Conservation (phyloP, 2,113 vertebrate genomes). For the Aplodontia rufa region DNA sequence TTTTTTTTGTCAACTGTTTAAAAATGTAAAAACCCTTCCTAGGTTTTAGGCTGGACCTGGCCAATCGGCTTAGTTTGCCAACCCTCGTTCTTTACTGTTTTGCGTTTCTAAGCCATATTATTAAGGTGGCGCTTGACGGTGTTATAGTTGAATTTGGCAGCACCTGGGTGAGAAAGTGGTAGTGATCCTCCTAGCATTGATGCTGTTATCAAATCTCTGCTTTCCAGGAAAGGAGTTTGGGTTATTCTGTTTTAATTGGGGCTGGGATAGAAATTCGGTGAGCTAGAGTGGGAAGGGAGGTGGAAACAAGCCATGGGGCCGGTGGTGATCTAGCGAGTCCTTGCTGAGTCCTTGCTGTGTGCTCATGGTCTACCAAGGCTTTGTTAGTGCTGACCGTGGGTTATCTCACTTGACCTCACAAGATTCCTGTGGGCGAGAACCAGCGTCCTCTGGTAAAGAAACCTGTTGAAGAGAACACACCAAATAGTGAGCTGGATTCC, state of each 20-base stretch:
- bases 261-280: not conserved
- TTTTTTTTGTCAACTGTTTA: not conserved
- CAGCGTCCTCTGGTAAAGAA: not conserved
- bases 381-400: fast-evolving
- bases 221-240: not conserved
- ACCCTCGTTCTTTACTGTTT: not conserved
- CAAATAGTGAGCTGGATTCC: not conserved
- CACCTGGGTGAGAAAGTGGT: not conserved
- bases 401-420: not conserved
- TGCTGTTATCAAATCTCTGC: not conserved
- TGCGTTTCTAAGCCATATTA: not conserved
- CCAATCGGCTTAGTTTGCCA: not conserved
- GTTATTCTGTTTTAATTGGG: not conserved
- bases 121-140: not conserved
- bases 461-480: not conserved
- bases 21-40: not conserved
- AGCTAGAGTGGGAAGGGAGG: not conserved
- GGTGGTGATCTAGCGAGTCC: not conserved
- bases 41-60: not conserved
- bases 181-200: not conserved
- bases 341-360: not conserved
- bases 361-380: fast-evolving
- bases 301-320: not conserved
- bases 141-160: not conserved
- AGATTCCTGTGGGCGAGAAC: not conserved